Base-by-base conservation (phyloP, 1,140 invertebrate genomes). In the Pantala flavescens region DNA sequence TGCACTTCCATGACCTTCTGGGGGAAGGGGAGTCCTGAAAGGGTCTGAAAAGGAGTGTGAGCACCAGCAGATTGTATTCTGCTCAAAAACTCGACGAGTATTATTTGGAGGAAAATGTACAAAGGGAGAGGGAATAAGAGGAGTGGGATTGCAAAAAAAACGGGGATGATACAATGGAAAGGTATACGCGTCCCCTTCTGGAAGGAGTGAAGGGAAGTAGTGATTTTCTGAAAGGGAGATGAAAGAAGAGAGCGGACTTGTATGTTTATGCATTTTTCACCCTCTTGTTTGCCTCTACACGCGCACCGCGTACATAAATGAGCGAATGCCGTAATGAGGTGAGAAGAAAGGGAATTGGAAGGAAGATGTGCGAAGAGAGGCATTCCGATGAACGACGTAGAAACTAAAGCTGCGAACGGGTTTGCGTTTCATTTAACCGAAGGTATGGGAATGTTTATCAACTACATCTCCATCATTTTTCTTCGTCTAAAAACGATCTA, bases 301-400 rank as follows among this genome's bases (percentile, higher is more conserved):
- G 9, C 28, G 9, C 28, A 2, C 28, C 28, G 28, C 28, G 28
- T 36, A 36, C 28, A 21, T 21, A 21, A 63, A 63, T 63, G 49
- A 63, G 49, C 49, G 49, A 63, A 63, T 63, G 49, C 49, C 49
- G 16, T 63, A 63, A 63, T 63, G 49, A 63, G 49, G 49, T 63
- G 49, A 63, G 49, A 63, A 21, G 2, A 63, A 63, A 21, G 49
- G 49, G 49, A 63, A 12, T 16, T 3, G 16, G 10, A 49, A 49
- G 43, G 16, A 16, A 49, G 43, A 16, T 9, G 43, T 11, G 43
- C 43, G 16, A 49, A 49, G 43, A 49, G 43, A 11, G 16, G 43
- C n/a, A n/a, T n/a, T n/a, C n/a, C n/a, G n/a, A n/a, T n/a, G n/a
- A n/a, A n/a, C n/a, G n/a, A n/a, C n/a, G n/a, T n/a, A n/a, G n/a